Evolutionary conservation across 2,797 vertebrate genomes (phyloP).

Genomic region (Lepidocolaptes lacrymiger): DNA sequence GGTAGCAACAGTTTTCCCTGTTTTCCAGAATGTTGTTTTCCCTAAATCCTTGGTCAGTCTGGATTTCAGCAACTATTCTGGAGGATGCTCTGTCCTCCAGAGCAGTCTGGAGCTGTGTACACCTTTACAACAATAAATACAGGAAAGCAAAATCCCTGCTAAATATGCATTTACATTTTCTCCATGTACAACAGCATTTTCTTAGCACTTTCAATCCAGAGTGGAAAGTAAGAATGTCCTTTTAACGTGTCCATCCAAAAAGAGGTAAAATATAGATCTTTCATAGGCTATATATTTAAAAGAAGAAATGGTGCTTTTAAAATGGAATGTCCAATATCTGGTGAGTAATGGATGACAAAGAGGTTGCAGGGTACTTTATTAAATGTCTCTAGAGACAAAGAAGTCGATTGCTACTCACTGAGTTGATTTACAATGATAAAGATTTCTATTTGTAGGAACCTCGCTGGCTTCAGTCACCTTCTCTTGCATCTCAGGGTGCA

Average conservation of each 20-base stretch:
- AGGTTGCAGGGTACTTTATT: conserved; percentile 46
- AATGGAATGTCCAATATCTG: conserved; percentile 58
- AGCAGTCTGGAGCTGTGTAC: not conserved
- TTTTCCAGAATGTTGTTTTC: not conserved
- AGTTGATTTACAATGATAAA: conserved; percentile 61
- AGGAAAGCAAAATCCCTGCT: not conserved
- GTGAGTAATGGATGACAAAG: conserved; percentile 61
- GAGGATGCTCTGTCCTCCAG: not conserved
- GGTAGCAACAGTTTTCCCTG: accelerated
- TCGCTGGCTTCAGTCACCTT: not conserved
- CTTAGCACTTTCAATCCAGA: not conserved
- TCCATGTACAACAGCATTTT: not conserved
- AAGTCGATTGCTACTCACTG: conserved; percentile 46
- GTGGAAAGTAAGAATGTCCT: not conserved
- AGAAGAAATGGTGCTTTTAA: conserved; percentile 50
- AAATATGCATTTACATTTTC: not conserved
- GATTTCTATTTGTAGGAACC: conserved; percentile 46
- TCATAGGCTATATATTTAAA: conserved; percentile 40
- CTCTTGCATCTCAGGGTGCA: not conserved
- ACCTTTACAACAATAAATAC: not conserved
- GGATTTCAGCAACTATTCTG: not conserved
- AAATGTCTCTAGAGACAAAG: conserved; percentile 49
- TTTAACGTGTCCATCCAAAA: conserved; percentile 5
- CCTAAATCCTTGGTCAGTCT: not conserved
- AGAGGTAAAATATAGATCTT: conserved; percentile 34